phyloP scores from a whole-genome alignment of 1,140 invertebrate genomes.

The Apis cerana region DNA sequence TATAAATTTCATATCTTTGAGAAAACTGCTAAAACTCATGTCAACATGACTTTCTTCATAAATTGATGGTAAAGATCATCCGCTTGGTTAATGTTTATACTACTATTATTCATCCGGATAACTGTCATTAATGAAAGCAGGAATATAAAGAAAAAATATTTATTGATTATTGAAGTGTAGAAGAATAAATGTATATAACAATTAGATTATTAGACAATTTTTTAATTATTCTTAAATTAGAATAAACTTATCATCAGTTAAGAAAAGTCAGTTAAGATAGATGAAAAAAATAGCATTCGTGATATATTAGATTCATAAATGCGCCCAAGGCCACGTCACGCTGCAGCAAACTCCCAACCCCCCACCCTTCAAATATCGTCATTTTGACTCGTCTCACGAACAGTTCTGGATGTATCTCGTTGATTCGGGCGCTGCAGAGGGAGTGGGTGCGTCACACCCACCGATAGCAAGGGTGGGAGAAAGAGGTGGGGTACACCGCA shows the following conservation, averaged over 20 bases:
- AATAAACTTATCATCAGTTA: too few relatives aligned
- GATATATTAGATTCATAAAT: constrained; percentile 29
- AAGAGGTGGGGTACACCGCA: constrained; percentile 38
- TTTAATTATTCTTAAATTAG: neutral
- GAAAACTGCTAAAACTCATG: neutral
- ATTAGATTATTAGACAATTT: neutral
- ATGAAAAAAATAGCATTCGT: neutral
- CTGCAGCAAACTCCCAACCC: constrained; percentile 47
- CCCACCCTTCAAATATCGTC: constrained; percentile 22
- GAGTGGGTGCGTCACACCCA: constrained; percentile 52
- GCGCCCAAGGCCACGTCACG: constrained; percentile 58
- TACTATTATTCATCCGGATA: constrained; percentile 4
- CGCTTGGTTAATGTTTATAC: constrained; percentile 4
- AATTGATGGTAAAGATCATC: constrained; percentile 7
- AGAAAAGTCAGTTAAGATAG: too few relatives aligned
- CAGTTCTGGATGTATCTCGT: constrained; percentile 47
- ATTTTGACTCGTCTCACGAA: constrained; percentile 39
- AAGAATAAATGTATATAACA: neutral
- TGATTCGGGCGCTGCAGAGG: constrained; percentile 47
- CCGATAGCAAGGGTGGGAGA: neutral
- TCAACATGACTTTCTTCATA: neutral
- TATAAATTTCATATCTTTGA: neutral
- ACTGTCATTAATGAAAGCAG: neutral
- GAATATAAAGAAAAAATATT: neutral
- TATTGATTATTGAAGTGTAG: too few relatives aligned